These are phyloP conservation scores for Dascillus cervinus DNA, from an alignment of 2,888 invertebrate species.

Conservation along the genomic window DNA sequence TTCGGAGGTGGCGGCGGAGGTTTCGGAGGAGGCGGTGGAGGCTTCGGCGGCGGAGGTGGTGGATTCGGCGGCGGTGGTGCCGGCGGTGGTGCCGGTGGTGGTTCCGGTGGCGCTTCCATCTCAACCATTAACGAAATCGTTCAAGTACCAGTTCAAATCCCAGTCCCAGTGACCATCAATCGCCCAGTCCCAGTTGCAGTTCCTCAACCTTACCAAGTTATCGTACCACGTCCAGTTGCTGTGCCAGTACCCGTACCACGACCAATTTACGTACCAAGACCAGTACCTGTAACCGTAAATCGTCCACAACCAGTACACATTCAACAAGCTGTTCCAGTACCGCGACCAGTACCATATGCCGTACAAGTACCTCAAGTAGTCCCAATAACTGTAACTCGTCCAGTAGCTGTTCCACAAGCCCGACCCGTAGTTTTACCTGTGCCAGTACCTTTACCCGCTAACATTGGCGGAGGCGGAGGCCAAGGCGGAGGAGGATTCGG, in stretches of 20 bases:
- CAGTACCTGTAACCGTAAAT: conserved; percentile 36
- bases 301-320: conserved; percentile 35
- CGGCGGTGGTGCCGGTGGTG: conserved; percentile 16
- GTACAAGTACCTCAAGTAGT: conserved; percentile 42
- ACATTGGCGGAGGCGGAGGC: conserved; percentile 25
- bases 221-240: conserved; percentile 44
- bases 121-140: conserved; percentile 34
- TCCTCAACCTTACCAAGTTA: conserved; percentile 47
- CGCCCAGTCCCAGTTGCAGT: conserved; percentile 48
- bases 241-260: conserved; percentile 38
- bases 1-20: conserved; percentile 15
- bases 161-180: conserved; percentile 37
- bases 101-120: conserved; percentile 33
- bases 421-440: conserved; percentile 41
- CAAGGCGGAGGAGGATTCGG: conserved; percentile 19
- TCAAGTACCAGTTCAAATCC: conserved; percentile 37
- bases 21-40: conserved; percentile 14
- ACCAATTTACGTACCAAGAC: conserved; percentile 35
- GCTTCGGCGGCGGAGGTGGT: conserved; percentile 11
- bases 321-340: conserved; percentile 41
- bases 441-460: conserved; percentile 48
- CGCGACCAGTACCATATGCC: conserved; percentile 44
- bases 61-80: conserved; percentile 15
- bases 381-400: conserved; percentile 48
- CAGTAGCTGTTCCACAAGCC: conserved; percentile 49